phyloP scores from a whole-genome alignment of 2,113 vertebrate genomes.

The Labeo catla region DNA sequence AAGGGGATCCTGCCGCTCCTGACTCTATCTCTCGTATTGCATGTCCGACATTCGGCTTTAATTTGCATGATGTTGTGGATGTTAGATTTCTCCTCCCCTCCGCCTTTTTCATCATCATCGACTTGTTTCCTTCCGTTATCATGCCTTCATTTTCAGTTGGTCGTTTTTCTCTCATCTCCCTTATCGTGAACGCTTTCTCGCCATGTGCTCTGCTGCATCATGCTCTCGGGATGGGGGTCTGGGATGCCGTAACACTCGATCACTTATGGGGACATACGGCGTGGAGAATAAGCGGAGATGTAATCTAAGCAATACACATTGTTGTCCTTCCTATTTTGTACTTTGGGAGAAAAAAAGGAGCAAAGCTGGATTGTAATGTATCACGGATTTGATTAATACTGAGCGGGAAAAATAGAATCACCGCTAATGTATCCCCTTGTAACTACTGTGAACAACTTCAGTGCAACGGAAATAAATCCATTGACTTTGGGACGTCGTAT shows the following conservation, averaged over 20 bases:
- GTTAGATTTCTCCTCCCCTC: slow-evolving; percentile 59
- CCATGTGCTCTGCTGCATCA: slow-evolving; percentile 40
- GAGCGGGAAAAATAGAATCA: slow-evolving; percentile 77
- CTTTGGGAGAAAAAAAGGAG: slow-evolving; percentile 77
- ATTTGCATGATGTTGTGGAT: slow-evolving; percentile 81
- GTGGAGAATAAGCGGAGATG: slow-evolving; percentile 76
- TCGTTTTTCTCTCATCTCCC: slow-evolving; percentile 4
- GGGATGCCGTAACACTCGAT: slow-evolving; percentile 66
- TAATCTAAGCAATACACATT: slow-evolving; percentile 92
- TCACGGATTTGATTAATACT: slow-evolving; percentile 65
- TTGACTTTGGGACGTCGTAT: slow-evolving; percentile 77
- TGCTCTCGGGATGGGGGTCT: slow-evolving; percentile 74
- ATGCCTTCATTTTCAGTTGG: slow-evolving; percentile 16
- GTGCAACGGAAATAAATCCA: slow-evolving; percentile 96
- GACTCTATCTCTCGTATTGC: slow-evolving; percentile 83
- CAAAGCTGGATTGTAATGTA: slow-evolving; percentile 67
- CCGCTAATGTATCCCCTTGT: slow-evolving; percentile 86
- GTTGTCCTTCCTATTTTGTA: slow-evolving; percentile 87
- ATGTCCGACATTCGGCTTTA: slow-evolving; percentile 85
- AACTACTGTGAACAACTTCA: slow-evolving; percentile 94
- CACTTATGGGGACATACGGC: slow-evolving; percentile 40
- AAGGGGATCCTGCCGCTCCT: slow-evolving; percentile 75
- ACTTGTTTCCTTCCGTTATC: background rate
- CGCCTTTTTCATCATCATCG: background rate
- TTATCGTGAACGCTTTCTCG: background rate